Base-by-base conservation (phyloP, 2,797 vertebrate species). In the Heterohyrax brucei region DNA sequence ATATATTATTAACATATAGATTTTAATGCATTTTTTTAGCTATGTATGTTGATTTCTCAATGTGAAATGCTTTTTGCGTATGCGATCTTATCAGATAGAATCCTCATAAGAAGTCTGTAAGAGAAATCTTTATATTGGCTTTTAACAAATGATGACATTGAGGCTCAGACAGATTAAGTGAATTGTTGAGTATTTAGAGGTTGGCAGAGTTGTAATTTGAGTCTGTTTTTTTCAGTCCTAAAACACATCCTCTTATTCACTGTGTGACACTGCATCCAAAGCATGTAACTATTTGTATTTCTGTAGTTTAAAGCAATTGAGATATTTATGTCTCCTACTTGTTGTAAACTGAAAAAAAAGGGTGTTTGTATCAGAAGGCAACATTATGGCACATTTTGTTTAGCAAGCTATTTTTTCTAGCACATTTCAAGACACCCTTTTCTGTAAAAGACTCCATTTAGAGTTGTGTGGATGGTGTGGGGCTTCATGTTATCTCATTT, bases 281-380 rank as follows among this genome's bases (percentile, higher is more conserved):
- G 26, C 90, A 64, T 48, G 56, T 46, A 83, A 77, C n/a, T 94
- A 62, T 21, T 28, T 28, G 33, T 94, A 72, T 73, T 87, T 94
- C 28, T 92, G 22, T 76, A 93, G 89, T 95, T 92, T 90, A 94
- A 90, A 89, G 73, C 85, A 93, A 87, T 93, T 87, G 77, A 66
- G 26, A 66, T 84, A 83, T 87, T 92, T 95, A 62, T 91, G 70
- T 53, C 59, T 93, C 33, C 46, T 13, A 39, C 53, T 59, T 86
- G 12, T 56, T 93, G n/a, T 94, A 92, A 82, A 24, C 26, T 73
- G 89, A 91, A 78, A 78, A 84, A 83, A 94, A 93, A 53, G 48
- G 70, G 22, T 78, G 73, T 92, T 87, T 95, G 44, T 88, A 91
- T 93, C 66, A 53, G 26, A 85, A 78, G 56, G 70, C 82, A 87